Evolutionary conservation across 2,797 vertebrate species (phyloP), one percentile per base, ranked within the genome.

Genomic region (Sandelia bainsii): DNA sequence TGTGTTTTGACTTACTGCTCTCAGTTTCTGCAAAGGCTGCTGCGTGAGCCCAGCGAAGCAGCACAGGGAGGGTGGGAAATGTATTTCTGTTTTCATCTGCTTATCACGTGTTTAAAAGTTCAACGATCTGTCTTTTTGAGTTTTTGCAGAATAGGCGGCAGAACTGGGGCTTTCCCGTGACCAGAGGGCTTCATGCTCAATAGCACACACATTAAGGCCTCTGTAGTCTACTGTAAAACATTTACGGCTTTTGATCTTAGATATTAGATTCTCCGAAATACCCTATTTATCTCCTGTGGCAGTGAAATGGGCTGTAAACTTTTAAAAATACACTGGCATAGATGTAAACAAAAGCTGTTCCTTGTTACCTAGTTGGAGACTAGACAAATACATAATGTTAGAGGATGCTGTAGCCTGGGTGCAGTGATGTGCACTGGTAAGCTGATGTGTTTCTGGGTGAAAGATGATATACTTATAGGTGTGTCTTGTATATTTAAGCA

Each of bases 121-220:
- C 77, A 89, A 45, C 63, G 61, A 71, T 61, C 68, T 81, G 49
- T 83, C 56, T 75, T 85, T 84, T 81, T 6, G 17, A 60, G 29
- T 67, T 77, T 66, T 75, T 69, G 20, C 39, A 69, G 39, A 77
- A 64, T 54, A n/a, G 19, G n/a, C 62, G 34, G 49, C 65, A 68
- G 62, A 37, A 63, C 25, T 16, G 58, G 27, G 53, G 44, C 46
- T 71, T 66, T 46, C 50, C n/a, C 72, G 6, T 73, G 45, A 71
- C 67, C 69, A 60, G 61, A 64, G 37, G 62, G 48, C 76, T 83
- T 81, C 77, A 75, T 49, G 76, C 65, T 74, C 79, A 72, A 49
- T 68, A 66, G 49, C 51, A 57, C 57, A 57, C 60, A 73, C 46
- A 81, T 61, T 62, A 69, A 67, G 54, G 52, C 67, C 53, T 77